Percentiles rank a stretch among this genome's conserved stretches.
phyloP scores from a whole-genome alignment of 2,797 vertebrate genomes.

The Rhodeus uyekii region DNA sequence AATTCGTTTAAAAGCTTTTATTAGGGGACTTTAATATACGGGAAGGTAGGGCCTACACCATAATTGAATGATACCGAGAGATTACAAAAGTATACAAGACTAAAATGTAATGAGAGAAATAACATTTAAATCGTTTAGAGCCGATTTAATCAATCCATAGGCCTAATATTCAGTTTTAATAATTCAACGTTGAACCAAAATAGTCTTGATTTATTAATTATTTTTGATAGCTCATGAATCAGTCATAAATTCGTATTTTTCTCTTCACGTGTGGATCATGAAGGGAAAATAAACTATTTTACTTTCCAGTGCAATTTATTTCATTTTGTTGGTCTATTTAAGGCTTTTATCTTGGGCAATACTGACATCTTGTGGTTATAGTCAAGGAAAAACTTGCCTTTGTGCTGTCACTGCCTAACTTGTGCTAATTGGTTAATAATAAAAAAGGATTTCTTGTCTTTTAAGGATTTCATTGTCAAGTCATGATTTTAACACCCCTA shows the following conservation, averaged over 20 bases:
- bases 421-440: not conserved
- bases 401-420: not conserved
- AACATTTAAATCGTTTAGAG: not conserved
- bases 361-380: conserved; percentile 66
- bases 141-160: not conserved
- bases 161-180: not conserved
- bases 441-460: not conserved
- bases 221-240: not conserved
- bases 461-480: not conserved
- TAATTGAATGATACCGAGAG: not conserved
- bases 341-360: conserved; percentile 45
- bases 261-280: not conserved
- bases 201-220: not conserved
- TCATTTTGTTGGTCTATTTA: not conserved
- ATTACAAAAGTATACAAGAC: not conserved
- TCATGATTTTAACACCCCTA: not conserved
- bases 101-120: not conserved
- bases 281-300: no score
- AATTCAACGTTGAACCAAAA: not conserved
- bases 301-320: not conserved
- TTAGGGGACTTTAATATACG: not conserved
- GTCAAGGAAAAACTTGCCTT: not conserved
- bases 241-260: not conserved
- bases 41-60: not conserved
- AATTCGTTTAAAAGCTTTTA: not conserved